Base-by-base conservation (phyloP, 2,888 invertebrate species). In the Phania funesta region DNA sequence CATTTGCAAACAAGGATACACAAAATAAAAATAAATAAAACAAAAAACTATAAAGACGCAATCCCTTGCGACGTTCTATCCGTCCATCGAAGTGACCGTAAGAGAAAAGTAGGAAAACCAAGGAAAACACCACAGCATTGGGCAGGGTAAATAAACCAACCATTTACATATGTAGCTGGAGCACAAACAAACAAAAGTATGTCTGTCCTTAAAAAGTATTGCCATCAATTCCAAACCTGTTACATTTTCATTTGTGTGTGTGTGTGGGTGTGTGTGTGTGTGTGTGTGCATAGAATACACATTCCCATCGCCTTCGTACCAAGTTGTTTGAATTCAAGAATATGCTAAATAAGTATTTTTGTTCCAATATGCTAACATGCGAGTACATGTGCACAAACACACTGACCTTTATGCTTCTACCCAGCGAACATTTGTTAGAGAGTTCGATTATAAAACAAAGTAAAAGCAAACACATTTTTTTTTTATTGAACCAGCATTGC, bases 311-410 rank as follows among this genome's bases (percentile, higher is more conserved):
- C 56, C 56, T 38, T 38, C 52, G 41, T 58, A 54, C 46, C 46
- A 60, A 44, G 82, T 86, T 87, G 88, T 87, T 82, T 62, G 86
- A 86, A 86, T 85, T 83, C 86, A 87, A 64, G 86, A 88, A 87
- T 87, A 87, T 87, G 87, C 87, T 87, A 86, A 85, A 87, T 87
- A 87, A 88, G 87, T 86, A 87, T 86, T 87, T 87, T 87, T 87
- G 86, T 87, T 85, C 58, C 46, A 71, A 81, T 32, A 75, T 50
- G 64, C 41, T 8, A 38, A 52, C 54, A 35, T 11, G n/a, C n/a
- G n/a, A n/a, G n/a, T n/a, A 22, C 46, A 46, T 20, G n/a, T 48
- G 48, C 35, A 16, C 16, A 44, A 44, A 16, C 41, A 26, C 18
- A 16, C 41, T n/a, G n/a, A 44, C 16, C 24, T 38, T 38, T 13